Conservation (phyloP, 35 echinoderm and acorn worm genomes). For the Strongylocentrotus purpuratus region DNA sequence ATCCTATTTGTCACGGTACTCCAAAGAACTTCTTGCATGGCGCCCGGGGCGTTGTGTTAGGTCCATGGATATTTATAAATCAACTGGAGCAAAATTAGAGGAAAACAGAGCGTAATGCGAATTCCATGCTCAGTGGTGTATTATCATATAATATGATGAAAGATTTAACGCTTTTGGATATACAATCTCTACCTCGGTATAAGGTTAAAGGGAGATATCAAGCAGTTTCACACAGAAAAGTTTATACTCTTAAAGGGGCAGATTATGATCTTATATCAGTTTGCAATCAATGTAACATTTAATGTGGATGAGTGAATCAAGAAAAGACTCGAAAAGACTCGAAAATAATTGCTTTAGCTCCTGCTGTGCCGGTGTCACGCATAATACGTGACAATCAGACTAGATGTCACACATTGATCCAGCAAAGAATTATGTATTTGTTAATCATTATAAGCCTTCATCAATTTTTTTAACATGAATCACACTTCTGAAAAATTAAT, state of each 20-base stretch:
- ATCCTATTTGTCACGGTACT: neutral
- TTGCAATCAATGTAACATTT: too few species aligned
- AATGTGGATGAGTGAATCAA: too few species aligned
- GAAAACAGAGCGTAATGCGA: constrained; percentile 15
- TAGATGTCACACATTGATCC: too few species aligned
- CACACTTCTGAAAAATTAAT: too few species aligned
- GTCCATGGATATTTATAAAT: neutral
- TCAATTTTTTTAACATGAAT: too few species aligned
- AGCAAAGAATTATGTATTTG: too few species aligned
- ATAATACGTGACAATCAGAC: too few species aligned
- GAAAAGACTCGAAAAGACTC: too few species aligned
- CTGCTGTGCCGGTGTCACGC: too few species aligned
- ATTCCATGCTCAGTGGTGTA: neutral
- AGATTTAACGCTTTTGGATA: neutral
- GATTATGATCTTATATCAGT: too few species aligned
- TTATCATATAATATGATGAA: constrained; percentile 2
- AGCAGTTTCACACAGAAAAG: neutral
- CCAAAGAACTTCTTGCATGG: neutral
- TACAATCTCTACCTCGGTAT: neutral
- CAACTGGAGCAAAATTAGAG: constrained; percentile 6
- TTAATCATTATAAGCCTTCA: too few species aligned
- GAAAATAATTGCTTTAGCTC: too few species aligned
- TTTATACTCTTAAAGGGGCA: neutral
- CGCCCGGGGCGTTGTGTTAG: neutral
- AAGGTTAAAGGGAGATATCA: neutral